A percentile compares a stretch with the other conserved stretches of the same genome.
Conservation (phyloP, 2,113 vertebrate species). For the Butorides virescens region DNA sequence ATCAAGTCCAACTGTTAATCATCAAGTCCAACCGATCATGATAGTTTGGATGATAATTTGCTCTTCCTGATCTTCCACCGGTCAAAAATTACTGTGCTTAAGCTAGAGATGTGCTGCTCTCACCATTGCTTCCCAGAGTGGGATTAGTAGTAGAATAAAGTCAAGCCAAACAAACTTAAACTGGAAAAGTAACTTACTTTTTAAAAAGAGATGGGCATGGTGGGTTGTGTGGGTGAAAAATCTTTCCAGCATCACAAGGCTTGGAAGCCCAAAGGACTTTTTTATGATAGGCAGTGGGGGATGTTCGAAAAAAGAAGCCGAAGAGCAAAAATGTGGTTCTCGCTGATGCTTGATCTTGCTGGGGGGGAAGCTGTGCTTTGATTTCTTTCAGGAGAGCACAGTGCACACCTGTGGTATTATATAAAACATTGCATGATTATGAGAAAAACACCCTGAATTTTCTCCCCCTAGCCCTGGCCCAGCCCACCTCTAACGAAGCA, state of each 20-base stretch:
- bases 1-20: no score
- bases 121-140: not conserved
- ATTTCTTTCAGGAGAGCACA: not conserved
- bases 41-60: not conserved
- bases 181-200: not conserved
- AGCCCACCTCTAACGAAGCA: not conserved
- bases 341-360: constrained; percentile 28
- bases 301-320: constrained; percentile 22
- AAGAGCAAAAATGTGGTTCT: constrained; percentile 23
- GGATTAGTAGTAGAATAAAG: not conserved
- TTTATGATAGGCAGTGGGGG: constrained; percentile 23
- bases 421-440: constrained; percentile 24
- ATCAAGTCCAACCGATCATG: not conserved
- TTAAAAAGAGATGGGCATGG: not conserved
- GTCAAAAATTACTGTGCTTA: not conserved
- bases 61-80: not conserved
- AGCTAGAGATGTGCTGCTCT: not conserved
- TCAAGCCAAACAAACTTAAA: not conserved
- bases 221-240: constrained; percentile 13
- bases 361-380: constrained; percentile 13
- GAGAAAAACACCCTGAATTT: not conserved
- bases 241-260: constrained; percentile 5
- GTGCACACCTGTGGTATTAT: constrained; percentile 25
- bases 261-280: not conserved
- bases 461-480: not conserved